A percentile compares a stretch with the other conserved stretches of the same genome.
Evolutionary conservation across 2,888 invertebrate species (phyloP).

Genomic region (Nasonovia ribisnigri): DNA sequence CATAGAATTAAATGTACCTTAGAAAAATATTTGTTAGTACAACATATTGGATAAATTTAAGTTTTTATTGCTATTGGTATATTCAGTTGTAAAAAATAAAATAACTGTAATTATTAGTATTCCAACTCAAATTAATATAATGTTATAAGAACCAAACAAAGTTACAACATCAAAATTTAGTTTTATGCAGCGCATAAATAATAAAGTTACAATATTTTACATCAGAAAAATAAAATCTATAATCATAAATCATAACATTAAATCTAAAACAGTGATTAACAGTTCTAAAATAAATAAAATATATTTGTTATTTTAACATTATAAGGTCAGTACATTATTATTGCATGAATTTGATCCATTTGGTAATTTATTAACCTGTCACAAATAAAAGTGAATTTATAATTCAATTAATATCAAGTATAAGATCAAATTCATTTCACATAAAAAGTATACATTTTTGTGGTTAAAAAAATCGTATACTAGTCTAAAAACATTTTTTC

Average conservation of each 20-base stretch:
- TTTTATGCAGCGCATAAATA: neutral
- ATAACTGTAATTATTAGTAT: neutral
- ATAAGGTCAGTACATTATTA: neutral
- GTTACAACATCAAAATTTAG: neutral
- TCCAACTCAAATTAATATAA: neutral
- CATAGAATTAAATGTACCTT: neutral
- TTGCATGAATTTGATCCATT: constrained; percentile 24
- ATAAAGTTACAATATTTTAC: neutral
- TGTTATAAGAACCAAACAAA: no score
- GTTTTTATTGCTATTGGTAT: neutral
- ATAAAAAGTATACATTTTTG: neutral
- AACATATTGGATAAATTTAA: neutral
- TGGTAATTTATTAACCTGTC: neutral
- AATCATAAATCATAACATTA: neutral
- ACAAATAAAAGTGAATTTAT: neutral
- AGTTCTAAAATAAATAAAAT: neutral
- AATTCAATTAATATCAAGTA: neutral
- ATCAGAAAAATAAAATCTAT: constrained; percentile 5
- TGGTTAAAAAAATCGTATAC: neutral
- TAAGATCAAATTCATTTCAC: constrained; percentile 28
- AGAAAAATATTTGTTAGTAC: neutral
- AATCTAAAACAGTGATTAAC: neutral
- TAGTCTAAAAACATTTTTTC: neutral
- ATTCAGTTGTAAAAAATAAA: neutral
- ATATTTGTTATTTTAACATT: neutral